These are phyloP conservation scores for Intellagama lesueurii DNA, from an alignment of 2,797 vertebrate genomes.

Conservation along the genomic window DNA sequence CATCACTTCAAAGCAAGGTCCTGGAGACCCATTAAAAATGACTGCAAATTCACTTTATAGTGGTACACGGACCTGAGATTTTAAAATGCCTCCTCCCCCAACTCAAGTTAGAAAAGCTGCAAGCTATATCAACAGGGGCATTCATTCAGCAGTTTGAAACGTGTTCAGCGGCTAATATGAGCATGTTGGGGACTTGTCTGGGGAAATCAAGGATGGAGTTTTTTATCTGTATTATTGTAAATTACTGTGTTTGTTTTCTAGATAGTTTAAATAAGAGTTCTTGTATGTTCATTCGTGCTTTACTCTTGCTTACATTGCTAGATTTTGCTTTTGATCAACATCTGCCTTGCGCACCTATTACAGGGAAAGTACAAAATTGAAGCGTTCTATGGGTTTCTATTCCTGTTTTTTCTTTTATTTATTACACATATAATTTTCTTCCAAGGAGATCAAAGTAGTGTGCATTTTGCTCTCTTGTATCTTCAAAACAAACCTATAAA, in stretches of 20 bases:
- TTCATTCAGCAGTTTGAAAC: constrained; percentile 45
- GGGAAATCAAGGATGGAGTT: constrained; percentile 46
- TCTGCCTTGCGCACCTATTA: not conserved
- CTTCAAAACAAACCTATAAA: not conserved
- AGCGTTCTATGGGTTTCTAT: not conserved
- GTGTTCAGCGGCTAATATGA: constrained; percentile 26
- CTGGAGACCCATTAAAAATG: constrained; percentile 74
- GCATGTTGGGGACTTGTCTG: constrained; percentile 11
- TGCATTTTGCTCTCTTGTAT: not conserved
- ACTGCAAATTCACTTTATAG: constrained; percentile 62
- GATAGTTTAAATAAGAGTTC: constrained; percentile 2
- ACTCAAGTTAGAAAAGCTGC: constrained; percentile 49
- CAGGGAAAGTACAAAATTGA: not conserved
- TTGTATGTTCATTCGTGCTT: not conserved
- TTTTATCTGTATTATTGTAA: constrained; percentile 41
- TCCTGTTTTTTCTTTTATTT: not conserved
- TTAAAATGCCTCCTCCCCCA: constrained; percentile 56
- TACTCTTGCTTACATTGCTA: not conserved
- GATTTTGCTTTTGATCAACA: not conserved
- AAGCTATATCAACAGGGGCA: constrained; percentile 39
- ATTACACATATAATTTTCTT: not conserved
- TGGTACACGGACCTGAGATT: constrained; percentile 46
- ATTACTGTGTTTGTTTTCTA: not conserved
- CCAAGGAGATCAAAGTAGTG: not conserved
- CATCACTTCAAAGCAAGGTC: constrained; percentile 78